These are phyloP conservation scores for Macquaria australasica DNA, from an alignment of 2,113 vertebrate genomes.

Conservation along the genomic window DNA sequence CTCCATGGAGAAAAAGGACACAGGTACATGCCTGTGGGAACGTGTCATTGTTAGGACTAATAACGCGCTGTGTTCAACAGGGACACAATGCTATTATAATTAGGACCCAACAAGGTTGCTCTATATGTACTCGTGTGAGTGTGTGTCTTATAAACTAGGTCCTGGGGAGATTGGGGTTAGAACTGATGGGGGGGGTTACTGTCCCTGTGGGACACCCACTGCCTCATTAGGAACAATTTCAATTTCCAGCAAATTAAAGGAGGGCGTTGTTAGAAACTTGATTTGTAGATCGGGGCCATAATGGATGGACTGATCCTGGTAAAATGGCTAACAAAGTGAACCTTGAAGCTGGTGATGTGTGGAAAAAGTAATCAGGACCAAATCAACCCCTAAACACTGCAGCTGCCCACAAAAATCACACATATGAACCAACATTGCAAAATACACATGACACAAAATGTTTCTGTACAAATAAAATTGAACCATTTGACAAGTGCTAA, in stretches of 20 bases:
- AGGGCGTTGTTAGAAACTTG: constrained; percentile 54
- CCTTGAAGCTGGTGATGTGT: not conserved
- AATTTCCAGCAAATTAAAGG: constrained; percentile 76
- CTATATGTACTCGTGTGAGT: constrained; percentile 42
- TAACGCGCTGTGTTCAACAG: constrained; percentile 61
- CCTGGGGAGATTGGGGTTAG: constrained; percentile 66
- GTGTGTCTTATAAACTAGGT: constrained; percentile 71
- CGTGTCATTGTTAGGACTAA: constrained; percentile 70
- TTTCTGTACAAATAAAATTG: not conserved
- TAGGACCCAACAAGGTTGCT: constrained; percentile 72
- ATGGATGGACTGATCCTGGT: constrained; percentile 39
- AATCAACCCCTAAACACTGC: not conserved
- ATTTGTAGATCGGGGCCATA: constrained; percentile 62
- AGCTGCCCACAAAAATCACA: not conserved
- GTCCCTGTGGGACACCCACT: constrained; percentile 68
- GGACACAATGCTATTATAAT: constrained; percentile 67
- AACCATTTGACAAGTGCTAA: not conserved
- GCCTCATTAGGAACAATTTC: constrained; percentile 71
- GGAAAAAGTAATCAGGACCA: not conserved
- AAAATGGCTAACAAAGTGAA: constrained; percentile 32
- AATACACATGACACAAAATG: not conserved
- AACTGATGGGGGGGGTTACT: constrained; percentile 47
- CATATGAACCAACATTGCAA: not conserved
- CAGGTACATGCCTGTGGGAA: constrained; percentile 62
- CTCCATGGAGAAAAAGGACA: constrained; percentile 44